These are phyloP conservation scores for Amphiprion ocellaris DNA, from an alignment of 2,113 vertebrate species.

Conservation along the genomic window DNA sequence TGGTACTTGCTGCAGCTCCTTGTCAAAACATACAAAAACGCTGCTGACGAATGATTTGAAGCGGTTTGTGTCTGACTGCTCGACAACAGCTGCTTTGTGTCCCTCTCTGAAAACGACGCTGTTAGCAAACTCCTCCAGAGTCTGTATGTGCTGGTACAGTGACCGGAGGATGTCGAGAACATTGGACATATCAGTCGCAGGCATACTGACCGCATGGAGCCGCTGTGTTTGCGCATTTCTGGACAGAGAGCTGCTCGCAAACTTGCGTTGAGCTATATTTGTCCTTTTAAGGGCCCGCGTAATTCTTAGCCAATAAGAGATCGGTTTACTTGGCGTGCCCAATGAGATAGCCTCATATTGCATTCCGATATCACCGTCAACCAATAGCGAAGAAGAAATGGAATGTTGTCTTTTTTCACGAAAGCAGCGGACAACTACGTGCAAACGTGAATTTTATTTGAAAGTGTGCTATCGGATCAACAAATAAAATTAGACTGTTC, in stretches of 20 bases:
- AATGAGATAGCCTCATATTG: constrained; percentile 48
- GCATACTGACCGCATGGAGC: constrained; percentile 23
- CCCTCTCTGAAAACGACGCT: constrained; percentile 73
- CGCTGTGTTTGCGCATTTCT: background rate
- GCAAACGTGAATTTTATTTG: background rate
- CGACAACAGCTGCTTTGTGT: constrained; percentile 43
- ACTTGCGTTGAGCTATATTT: background rate
- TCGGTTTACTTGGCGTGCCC: fast-evolving
- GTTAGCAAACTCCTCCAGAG: constrained; percentile 72
- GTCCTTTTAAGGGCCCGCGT: constrained; percentile 18
- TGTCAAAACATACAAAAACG: constrained; percentile 75
- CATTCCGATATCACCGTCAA: fast-evolving
- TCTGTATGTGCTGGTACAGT: constrained; percentile 68
- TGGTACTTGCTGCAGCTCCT: constrained; percentile 65
- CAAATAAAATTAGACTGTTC: no score
- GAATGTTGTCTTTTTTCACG: constrained; percentile 35
- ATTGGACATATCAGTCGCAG: constrained; percentile 29
- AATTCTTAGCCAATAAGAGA: constrained; percentile 23
- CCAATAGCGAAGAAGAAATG: constrained; percentile 36
- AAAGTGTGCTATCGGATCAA: no score
- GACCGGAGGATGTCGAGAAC: constrained; percentile 62
- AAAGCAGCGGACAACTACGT: background rate
- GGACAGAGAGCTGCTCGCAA: background rate
- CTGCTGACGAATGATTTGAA: constrained; percentile 62
- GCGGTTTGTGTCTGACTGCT: constrained; percentile 63